Evolutionary conservation across 2,888 invertebrate genomes (phyloP).

Genomic region (Ectemnius lituratus): DNA sequence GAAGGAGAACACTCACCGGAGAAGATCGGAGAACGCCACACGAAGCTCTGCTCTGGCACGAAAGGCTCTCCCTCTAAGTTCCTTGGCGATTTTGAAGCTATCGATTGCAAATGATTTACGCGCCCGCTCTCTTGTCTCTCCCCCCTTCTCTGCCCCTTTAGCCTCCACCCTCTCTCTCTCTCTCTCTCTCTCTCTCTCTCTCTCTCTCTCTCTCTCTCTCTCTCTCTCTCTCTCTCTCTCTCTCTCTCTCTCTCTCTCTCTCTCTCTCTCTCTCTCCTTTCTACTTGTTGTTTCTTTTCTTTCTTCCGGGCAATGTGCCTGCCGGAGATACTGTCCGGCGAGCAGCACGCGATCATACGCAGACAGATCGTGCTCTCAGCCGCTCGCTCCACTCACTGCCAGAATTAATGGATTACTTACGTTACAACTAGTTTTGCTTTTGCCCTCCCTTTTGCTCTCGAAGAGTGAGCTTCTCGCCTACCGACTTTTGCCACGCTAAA

Average conservation of each 20-base stretch:
- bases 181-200: no score
- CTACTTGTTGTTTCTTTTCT: no score
- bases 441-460: slow-evolving; percentile 1
- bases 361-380: slow-evolving; percentile 19
- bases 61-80: neutral
- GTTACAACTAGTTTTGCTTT: slow-evolving; percentile 1
- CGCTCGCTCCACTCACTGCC: slow-evolving; percentile 3
- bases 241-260: no score
- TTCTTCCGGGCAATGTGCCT: no score
- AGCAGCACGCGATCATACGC: slow-evolving; percentile 36
- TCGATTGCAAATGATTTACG: slow-evolving; percentile 56
- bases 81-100: slow-evolving; percentile 48
- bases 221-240: no score
- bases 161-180: no score
- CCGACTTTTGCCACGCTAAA: slow-evolving; percentile 8
- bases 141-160: no score
- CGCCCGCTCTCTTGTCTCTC: slow-evolving; percentile 9
- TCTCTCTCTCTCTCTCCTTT: no score
- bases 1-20: slow-evolving; percentile 10
- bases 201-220: no score
- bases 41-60: slow-evolving; percentile 17
- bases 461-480: neutral
- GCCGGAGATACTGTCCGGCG: slow-evolving; percentile 17
- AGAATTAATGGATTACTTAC: slow-evolving; percentile 50
- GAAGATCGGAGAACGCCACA: slow-evolving; percentile 15